Evolutionary conservation across 1,140 invertebrate species (phyloP).

Genomic region (Drosophila arizonae): DNA sequence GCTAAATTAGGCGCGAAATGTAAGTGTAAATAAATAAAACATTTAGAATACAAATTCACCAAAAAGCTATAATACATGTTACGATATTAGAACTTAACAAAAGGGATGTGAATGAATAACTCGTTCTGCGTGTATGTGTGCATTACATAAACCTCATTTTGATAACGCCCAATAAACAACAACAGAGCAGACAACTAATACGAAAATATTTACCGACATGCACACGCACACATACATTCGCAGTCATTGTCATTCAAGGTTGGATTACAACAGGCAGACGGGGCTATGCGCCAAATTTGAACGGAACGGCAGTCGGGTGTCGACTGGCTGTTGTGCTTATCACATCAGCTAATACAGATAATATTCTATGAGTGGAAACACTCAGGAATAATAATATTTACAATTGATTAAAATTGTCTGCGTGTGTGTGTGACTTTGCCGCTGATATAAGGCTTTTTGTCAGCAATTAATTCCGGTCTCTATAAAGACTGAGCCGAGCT

Average conservation of each 20-base stretch:
- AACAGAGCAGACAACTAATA: conserved; percentile 39
- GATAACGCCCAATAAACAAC: conserved; percentile 59
- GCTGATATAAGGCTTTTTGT: background rate
- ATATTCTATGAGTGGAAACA: background rate
- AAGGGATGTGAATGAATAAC: background rate
- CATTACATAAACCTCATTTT: conserved; percentile 56
- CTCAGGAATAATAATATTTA: background rate
- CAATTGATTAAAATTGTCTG: background rate
- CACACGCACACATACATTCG: conserved; percentile 1
- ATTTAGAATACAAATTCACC: background rate
- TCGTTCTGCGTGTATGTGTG: conserved; percentile 24
- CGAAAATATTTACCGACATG: conserved; percentile 44
- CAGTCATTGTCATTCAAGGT: conserved; percentile 61
- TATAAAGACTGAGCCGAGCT: background rate
- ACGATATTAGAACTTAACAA: background rate
- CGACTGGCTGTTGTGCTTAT: conserved; percentile 23
- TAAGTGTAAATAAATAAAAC: conserved; percentile 28
- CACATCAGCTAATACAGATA: conserved; percentile 20
- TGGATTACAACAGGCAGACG: conserved; percentile 38
- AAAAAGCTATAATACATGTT: background rate
- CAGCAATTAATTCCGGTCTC: background rate
- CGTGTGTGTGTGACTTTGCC: background rate
- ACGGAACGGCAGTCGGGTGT: background rate
- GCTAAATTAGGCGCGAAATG: conserved; percentile 32
- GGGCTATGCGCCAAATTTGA: conserved; percentile 8